phyloP scores from a whole-genome alignment of 2,888 invertebrate genomes.

The Trichogramma dendrolimi region DNA sequence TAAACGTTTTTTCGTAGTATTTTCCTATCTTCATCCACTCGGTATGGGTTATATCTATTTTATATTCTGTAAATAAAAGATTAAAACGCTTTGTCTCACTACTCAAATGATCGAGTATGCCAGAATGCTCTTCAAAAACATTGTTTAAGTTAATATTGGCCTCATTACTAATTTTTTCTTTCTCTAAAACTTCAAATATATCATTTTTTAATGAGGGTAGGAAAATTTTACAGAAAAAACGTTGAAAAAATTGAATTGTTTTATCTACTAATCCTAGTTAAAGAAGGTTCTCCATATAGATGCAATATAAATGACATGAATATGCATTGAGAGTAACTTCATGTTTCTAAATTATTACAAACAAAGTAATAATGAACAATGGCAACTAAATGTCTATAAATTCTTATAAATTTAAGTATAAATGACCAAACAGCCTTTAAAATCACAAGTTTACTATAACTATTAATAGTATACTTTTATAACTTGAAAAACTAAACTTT shows the following conservation, averaged over 20 bases:
- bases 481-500: too few relatives aligned
- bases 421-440: too few relatives aligned
- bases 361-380: too few relatives aligned
- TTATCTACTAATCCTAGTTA: constrained; percentile 24
- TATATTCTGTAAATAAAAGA: too few relatives aligned
- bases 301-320: constrained; percentile 23
- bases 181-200: constrained; percentile 16
- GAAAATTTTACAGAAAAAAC: too few relatives aligned
- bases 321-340: constrained; percentile 11
- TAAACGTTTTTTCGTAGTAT: too few relatives aligned
- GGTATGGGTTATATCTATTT: too few relatives aligned
- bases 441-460: too few relatives aligned
- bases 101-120: constrained; percentile 18
- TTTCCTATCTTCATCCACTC: too few relatives aligned
- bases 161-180: constrained; percentile 13
- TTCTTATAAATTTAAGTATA: too few relatives aligned
- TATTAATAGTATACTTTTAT: too few relatives aligned
- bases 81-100: constrained; percentile 16
- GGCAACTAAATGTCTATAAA: too few relatives aligned
- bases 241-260: constrained; percentile 13
- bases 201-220: constrained; percentile 23
- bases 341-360: constrained; percentile 11
- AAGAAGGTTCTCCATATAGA: constrained; percentile 24
- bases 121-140: constrained; percentile 13
- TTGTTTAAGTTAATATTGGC: constrained; percentile 16